Evolutionary conservation across 2,797 vertebrate species (phyloP).

Genomic region (Cuniculus paca): DNA sequence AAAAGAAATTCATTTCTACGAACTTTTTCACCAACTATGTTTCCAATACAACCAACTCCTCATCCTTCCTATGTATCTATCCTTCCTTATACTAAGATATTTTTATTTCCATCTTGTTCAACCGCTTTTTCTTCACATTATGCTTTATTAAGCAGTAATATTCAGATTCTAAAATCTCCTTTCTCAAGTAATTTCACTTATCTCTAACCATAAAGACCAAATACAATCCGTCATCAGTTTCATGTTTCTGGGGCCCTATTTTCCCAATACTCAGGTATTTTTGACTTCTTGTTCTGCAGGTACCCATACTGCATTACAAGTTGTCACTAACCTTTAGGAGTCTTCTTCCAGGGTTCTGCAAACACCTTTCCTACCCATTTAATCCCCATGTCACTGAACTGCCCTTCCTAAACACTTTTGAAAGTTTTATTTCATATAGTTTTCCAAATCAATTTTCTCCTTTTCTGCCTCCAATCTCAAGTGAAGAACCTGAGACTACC

Average conservation of each 20-base stretch:
- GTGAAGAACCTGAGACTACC: neutral
- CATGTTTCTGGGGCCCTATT: neutral
- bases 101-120: neutral
- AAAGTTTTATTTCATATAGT: conserved; percentile 5
- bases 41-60: neutral
- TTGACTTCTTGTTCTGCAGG: neutral
- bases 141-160: conserved; percentile 22
- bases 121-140: conserved; percentile 21
- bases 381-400: neutral
- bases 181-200: conserved; percentile 58
- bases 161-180: conserved; percentile 55
- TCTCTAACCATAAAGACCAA: conserved; percentile 36
- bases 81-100: neutral
- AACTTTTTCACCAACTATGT: neutral
- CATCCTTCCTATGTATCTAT: neutral
- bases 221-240: neutral
- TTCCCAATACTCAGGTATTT: neutral
- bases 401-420: neutral
- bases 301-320: neutral
- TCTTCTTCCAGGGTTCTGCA: conserved; percentile 12
- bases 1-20: neutral
- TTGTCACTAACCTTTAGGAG: neutral
- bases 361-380: neutral
- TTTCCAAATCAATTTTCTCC: neutral
- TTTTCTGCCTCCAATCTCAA: conserved; percentile 6